These are phyloP conservation scores for Calosoma granatense DNA, from an alignment of 1,140 invertebrate species.

Conservation along the genomic window DNA sequence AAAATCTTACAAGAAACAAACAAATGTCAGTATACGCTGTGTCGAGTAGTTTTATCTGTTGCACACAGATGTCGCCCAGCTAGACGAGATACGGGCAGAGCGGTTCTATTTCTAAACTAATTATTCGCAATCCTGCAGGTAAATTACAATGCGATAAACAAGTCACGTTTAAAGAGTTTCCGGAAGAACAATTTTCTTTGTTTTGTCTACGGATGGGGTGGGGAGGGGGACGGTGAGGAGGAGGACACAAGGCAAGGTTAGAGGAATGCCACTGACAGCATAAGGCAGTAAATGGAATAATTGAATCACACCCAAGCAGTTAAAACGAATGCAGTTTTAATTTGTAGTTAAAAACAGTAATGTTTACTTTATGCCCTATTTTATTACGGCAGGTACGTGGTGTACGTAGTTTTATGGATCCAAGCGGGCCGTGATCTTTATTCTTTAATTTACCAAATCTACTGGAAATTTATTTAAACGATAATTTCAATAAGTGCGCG, in stretches of 20 bases:
- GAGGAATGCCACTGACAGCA: neutral
- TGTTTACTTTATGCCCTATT: constrained; percentile 4
- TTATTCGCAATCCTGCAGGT: too few species aligned
- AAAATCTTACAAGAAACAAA: too few species aligned
- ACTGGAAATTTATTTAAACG: constrained; percentile 9
- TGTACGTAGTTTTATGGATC: neutral
- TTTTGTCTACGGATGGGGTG: neutral
- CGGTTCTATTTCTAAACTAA: too few species aligned
- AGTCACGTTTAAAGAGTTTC: neutral
- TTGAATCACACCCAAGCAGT: constrained; percentile 1
- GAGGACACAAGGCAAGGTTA: too few species aligned
- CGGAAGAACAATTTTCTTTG: neutral
- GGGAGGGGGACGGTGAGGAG: too few species aligned
- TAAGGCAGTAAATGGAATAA: constrained; percentile 8
- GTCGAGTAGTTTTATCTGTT: too few species aligned
- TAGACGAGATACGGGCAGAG: too few species aligned
- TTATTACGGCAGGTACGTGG: neutral
- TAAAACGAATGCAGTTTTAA: constrained; percentile 5
- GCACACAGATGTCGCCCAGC: too few species aligned
- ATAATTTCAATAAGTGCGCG: constrained; percentile 1
- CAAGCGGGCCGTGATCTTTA: neutral
- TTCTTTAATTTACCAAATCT: constrained; percentile 4
- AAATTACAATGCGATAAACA: neutral
- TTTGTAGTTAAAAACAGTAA: constrained; percentile 4
- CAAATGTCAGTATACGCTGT: too few species aligned